phyloP scores from a whole-genome alignment of 2,113 vertebrate species.

The Alethe diademata region DNA sequence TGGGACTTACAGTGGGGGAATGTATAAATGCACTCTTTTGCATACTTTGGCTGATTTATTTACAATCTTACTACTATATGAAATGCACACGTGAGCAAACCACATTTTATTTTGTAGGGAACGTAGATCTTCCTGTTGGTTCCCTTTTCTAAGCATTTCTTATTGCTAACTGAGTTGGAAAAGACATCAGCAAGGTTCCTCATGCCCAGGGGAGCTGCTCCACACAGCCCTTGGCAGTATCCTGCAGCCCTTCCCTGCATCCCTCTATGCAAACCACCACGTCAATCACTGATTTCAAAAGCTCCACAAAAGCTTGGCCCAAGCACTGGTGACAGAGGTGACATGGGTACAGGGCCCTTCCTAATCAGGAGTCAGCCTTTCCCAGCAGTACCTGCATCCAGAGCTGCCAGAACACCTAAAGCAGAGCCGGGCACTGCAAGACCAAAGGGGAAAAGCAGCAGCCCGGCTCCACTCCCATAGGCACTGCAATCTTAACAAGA shows the following conservation, averaged over 20 bases:
- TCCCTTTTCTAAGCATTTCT: background rate
- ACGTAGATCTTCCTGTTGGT: fast-evolving
- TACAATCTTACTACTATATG: background rate
- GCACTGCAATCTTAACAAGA: background rate
- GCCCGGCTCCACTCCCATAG: background rate
- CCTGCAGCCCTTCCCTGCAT: background rate
- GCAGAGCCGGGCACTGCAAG: background rate
- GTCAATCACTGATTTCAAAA: background rate
- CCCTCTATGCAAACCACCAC: background rate
- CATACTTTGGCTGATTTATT: background rate
- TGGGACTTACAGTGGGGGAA: background rate
- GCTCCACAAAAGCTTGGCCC: no score
- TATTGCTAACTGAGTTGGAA: background rate
- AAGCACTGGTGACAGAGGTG: background rate
- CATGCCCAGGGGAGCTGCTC: background rate
- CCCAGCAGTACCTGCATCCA: background rate
- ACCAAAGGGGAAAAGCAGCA: background rate
- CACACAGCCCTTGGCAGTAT: background rate
- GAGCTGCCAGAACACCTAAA: background rate
- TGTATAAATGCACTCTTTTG: background rate
- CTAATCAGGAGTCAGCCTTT: background rate
- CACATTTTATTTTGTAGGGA: background rate
- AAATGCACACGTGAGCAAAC: background rate
- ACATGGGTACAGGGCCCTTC: background rate
- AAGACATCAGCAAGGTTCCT: background rate